These are phyloP conservation scores for Platycheirus rosarum DNA, from an alignment of 2,888 invertebrate species.

Conservation along the genomic window DNA sequence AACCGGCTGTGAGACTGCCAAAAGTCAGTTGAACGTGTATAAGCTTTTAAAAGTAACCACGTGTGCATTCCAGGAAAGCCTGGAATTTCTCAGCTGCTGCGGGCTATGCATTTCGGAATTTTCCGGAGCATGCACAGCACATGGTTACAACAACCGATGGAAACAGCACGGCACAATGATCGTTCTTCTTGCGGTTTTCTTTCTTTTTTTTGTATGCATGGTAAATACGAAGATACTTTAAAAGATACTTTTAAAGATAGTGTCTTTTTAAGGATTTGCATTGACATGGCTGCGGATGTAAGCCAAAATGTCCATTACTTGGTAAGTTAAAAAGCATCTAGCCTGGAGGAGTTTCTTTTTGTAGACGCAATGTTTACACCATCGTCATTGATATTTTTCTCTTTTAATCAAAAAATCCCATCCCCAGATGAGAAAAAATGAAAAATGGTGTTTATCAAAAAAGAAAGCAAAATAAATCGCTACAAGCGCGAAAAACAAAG, in stretches of 20 bases:
- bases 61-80: constrained; percentile 39
- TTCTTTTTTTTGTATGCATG: neutral
- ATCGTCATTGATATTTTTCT: constrained; percentile 19
- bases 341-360: neutral
- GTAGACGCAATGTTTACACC: neutral
- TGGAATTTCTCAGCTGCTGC: constrained; percentile 31
- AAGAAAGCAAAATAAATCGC: too few species aligned
- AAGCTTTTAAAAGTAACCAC: constrained; percentile 18
- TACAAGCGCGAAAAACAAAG: too few species aligned
- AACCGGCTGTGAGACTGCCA: constrained; percentile 20
- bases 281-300: neutral
- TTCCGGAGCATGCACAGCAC: constrained; percentile 1
- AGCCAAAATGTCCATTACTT: constrained; percentile 1
- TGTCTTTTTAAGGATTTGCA: neutral
- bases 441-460: constrained; percentile 5
- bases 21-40: neutral
- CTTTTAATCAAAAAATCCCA: constrained; percentile 15
- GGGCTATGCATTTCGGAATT: constrained; percentile 34
- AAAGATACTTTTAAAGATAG: neutral
- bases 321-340: neutral
- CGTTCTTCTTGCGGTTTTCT: constrained; percentile 1
- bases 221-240: neutral
- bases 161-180: neutral
- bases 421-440: neutral
- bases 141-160: neutral